These are phyloP conservation scores for Tetrao urogallus DNA, from an alignment of 2,113 vertebrate genomes.

Conservation along the genomic window DNA sequence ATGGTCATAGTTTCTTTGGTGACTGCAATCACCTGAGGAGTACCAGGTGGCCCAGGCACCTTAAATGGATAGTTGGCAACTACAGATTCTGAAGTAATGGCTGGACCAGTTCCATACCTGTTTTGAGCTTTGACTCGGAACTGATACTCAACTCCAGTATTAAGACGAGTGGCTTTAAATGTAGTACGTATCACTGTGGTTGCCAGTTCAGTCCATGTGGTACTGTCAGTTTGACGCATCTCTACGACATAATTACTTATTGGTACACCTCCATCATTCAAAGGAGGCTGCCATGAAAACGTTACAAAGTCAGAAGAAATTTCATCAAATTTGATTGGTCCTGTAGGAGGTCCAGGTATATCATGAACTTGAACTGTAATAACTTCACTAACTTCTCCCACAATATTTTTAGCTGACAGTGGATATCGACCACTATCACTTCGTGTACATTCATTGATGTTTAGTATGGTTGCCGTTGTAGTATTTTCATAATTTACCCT, in stretches of 20 bases:
- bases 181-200: constrained; percentile 91
- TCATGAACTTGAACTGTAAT: constrained; percentile 94
- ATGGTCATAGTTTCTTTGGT: constrained; percentile 95
- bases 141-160: constrained; percentile 93
- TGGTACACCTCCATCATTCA: constrained; percentile 96
- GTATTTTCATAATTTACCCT: constrained; percentile 90
- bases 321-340: constrained; percentile 94
- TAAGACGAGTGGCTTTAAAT: constrained; percentile 92
- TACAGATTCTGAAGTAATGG: constrained; percentile 88
- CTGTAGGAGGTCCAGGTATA: constrained; percentile 94
- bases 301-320: constrained; percentile 89
- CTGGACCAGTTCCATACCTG: constrained; percentile 91
- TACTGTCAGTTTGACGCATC: constrained; percentile 92
- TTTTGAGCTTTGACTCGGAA: constrained; percentile 98
- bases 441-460: constrained; percentile 89
- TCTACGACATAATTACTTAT: constrained; percentile 95
- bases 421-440: constrained; percentile 89
- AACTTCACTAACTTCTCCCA: constrained; percentile 90
- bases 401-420: constrained; percentile 91
- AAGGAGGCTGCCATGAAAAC: constrained; percentile 94
- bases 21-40: constrained; percentile 90
- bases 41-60: constrained; percentile 94
- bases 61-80: constrained; percentile 96
- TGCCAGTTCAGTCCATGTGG: constrained; percentile 91
- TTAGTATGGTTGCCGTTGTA: constrained; percentile 88